Evolutionary conservation across 2,113 vertebrate genomes (phyloP).

Genomic region (Psittacula cyanocephala): DNA sequence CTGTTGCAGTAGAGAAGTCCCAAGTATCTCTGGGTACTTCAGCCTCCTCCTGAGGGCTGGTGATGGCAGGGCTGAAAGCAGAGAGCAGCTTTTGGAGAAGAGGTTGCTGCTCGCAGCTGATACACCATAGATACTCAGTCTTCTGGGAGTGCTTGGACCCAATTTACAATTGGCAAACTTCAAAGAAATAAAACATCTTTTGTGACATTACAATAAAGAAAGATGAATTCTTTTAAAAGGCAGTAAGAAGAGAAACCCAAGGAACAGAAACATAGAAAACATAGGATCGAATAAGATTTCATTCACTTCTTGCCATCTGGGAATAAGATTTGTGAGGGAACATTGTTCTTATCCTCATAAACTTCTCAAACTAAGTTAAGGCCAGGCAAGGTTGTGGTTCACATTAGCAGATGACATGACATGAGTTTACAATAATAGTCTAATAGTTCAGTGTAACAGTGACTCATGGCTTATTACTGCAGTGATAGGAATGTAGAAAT

Average conservation of each 20-base stretch:
- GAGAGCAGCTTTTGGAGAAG: neutral
- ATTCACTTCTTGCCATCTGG: neutral
- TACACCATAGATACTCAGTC: neutral
- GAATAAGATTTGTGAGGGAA: neutral
- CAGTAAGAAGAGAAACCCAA: neutral
- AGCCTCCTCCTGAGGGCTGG: neutral
- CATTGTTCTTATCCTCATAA: neutral
- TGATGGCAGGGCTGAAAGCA: neutral
- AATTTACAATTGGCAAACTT: neutral
- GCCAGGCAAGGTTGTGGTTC: neutral
- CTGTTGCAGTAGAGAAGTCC: neutral
- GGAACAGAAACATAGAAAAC: neutral
- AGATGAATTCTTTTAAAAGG: neutral
- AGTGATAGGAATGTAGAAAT: constrained; percentile 17
- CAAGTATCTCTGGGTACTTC: neutral
- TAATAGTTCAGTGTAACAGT: constrained; percentile 32
- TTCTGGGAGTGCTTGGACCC: neutral
- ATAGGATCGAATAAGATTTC: neutral
- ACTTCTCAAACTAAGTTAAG: neutral
- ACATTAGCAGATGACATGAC: neutral
- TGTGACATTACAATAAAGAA: neutral
- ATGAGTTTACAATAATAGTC: constrained; percentile 18
- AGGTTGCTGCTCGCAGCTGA: neutral
- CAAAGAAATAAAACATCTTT: neutral
- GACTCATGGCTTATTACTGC: constrained; percentile 39